These are phyloP conservation scores for Tachuris rubrigastra DNA, from an alignment of 2,113 vertebrate species.

Conservation along the genomic window DNA sequence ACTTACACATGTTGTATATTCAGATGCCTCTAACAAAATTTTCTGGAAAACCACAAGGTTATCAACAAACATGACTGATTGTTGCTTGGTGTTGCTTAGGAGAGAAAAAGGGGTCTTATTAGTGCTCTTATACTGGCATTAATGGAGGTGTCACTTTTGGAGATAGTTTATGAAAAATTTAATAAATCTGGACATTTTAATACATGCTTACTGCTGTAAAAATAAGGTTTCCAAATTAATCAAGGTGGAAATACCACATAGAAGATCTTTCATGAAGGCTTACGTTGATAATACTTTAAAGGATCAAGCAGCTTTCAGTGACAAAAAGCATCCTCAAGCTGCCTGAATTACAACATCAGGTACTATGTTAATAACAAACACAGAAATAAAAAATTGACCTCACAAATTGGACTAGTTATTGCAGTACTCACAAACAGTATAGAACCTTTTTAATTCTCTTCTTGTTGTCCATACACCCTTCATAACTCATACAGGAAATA, in stretches of 20 bases:
- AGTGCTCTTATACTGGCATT: neutral
- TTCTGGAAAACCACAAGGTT: neutral
- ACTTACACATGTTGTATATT: neutral
- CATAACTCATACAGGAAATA: neutral
- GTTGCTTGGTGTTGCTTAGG: neutral
- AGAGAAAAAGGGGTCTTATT: neutral
- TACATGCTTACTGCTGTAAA: rapidly evolving
- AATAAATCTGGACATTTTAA: neutral
- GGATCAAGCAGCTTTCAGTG: neutral
- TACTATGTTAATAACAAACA: neutral
- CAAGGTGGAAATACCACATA: neutral
- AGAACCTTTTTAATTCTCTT: neutral
- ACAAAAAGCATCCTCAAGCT: neutral
- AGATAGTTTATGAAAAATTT: neutral
- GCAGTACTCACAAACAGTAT: neutral
- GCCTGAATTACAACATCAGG: neutral
- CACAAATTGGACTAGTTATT: neutral
- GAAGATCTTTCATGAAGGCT: neutral
- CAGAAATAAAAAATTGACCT: neutral
- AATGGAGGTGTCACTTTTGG: neutral
- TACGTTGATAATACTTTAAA: neutral
- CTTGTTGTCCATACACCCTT: neutral
- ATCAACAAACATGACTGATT: too few species aligned
- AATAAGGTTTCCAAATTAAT: neutral
- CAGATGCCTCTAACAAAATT: neutral